Conservation (phyloP, 2,888 invertebrate genomes). For the Acleris emargana region DNA sequence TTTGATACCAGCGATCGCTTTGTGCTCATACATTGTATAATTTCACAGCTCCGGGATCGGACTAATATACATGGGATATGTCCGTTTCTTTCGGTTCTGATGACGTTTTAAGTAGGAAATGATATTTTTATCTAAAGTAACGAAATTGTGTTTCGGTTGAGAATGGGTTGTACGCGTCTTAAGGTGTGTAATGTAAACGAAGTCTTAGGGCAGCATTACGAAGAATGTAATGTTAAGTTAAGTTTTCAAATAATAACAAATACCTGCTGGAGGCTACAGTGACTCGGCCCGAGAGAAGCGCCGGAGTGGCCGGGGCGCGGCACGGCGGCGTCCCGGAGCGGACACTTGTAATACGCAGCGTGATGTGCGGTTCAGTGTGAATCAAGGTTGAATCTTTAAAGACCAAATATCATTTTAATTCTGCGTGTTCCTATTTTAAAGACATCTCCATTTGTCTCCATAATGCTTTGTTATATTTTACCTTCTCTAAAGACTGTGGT, state of each 20-base stretch:
- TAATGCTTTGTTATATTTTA: conserved; percentile 65
- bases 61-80: conserved; percentile 26
- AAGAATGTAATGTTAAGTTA: conserved; percentile 62
- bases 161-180: conserved; percentile 56
- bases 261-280: conserved; percentile 67
- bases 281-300: conserved; percentile 56
- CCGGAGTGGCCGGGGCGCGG: conserved; percentile 43
- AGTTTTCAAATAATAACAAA: conserved; percentile 52
- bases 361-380: conserved; percentile 46
- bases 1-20: conserved; percentile 39
- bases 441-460: conserved; percentile 67
- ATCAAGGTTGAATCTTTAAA: conserved; percentile 52
- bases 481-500: conserved; percentile 76
- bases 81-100: conserved; percentile 43
- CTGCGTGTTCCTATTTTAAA: conserved; percentile 76
- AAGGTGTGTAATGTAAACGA: conserved; percentile 62
- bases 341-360: conserved; percentile 51
- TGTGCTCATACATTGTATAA: conserved; percentile 15
- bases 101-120: conserved; percentile 49
- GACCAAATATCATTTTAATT: conserved; percentile 69
- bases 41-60: conserved; percentile 40
- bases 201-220: conserved; percentile 75
- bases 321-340: conserved; percentile 64
- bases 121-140: conserved; percentile 75
- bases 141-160: conserved; percentile 50